These are phyloP conservation scores for Scophthalmus maximus DNA, from an alignment of 2,113 vertebrate genomes.

Conservation along the genomic window DNA sequence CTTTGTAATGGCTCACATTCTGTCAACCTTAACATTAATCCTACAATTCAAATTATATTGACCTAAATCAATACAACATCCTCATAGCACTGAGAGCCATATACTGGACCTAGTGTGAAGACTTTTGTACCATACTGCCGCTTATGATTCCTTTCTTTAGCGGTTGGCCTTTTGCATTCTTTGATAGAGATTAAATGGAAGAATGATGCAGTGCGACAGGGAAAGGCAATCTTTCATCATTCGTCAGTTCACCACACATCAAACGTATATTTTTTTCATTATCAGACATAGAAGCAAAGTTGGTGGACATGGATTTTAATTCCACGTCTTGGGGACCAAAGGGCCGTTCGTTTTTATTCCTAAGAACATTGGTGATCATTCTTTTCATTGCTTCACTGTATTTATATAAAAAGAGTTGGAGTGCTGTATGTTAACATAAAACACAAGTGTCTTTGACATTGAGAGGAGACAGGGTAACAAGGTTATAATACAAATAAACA, in stretches of 20 bases:
- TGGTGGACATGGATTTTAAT: constrained; percentile 20
- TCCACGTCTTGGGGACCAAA: constrained; percentile 1
- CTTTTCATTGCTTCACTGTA: constrained; percentile 17
- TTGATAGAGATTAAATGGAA: constrained; percentile 48
- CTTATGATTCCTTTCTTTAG: constrained; percentile 20
- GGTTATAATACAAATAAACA: constrained; percentile 4
- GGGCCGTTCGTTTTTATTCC: constrained; percentile 4
- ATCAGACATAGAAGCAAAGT: constrained; percentile 40
- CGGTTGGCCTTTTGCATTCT: constrained; percentile 28
- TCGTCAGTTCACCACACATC: constrained; percentile 18
- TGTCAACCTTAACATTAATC: constrained; percentile 30
- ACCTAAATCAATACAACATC: constrained; percentile 31
- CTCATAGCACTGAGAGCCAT: constrained; percentile 27
- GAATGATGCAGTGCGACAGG: constrained; percentile 39
- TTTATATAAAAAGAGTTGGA: neutral
- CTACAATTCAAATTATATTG: constrained; percentile 26
- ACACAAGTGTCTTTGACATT: neutral
- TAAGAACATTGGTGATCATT: constrained; percentile 8
- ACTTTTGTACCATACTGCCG: constrained; percentile 12
- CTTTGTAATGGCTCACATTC: constrained; percentile 14
- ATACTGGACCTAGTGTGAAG: constrained; percentile 32
- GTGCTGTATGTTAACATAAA: constrained; percentile 5
- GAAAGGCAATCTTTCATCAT: constrained; percentile 25
- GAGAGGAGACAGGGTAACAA: constrained; percentile 2
- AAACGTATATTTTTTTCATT: constrained; percentile 34